Evolutionary conservation across 2,113 vertebrate species (phyloP).

Genomic region (Aviceda subcristata): DNA sequence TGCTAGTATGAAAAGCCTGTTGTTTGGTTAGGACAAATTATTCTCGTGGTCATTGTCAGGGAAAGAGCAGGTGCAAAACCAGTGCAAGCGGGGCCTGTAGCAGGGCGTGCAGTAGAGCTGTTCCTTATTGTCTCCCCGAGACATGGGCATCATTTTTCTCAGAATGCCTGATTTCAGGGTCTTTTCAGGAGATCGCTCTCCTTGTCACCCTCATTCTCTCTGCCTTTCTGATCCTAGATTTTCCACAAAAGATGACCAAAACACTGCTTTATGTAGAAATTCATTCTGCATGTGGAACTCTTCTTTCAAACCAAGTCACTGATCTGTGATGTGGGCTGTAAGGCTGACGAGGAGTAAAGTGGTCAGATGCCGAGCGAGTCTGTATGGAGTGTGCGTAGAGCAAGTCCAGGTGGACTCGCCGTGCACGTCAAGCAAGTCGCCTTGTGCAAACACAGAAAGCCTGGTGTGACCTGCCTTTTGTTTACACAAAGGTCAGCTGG

Average conservation of each 20-base stretch:
- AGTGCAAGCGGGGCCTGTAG: not conserved
- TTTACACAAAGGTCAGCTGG: not conserved
- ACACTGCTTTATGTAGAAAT: not conserved
- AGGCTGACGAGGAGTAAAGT: not conserved
- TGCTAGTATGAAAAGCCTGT: not conserved
- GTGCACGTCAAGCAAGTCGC: not conserved
- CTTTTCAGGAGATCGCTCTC: not conserved
- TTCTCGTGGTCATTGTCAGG: not conserved
- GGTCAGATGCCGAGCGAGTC: not conserved
- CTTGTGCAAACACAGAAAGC: not conserved
- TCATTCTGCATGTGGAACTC: not conserved
- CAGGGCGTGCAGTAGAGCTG: not conserved
- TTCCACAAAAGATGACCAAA: not conserved
- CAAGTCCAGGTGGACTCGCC: not conserved
- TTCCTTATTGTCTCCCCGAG: not conserved
- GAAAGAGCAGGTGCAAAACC: not conserved
- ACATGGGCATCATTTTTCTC: not conserved
- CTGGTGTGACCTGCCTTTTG: fast-evolving
- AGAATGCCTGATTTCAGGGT: not conserved
- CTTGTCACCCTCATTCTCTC: not conserved
- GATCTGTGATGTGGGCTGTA: not conserved
- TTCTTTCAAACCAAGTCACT: not conserved
- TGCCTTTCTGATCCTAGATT: not conserved
- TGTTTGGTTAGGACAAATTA: not conserved
- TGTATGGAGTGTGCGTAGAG: not conserved